Base-by-base conservation (phyloP, 2,888 invertebrate species). In the Lasius platythorax region DNA sequence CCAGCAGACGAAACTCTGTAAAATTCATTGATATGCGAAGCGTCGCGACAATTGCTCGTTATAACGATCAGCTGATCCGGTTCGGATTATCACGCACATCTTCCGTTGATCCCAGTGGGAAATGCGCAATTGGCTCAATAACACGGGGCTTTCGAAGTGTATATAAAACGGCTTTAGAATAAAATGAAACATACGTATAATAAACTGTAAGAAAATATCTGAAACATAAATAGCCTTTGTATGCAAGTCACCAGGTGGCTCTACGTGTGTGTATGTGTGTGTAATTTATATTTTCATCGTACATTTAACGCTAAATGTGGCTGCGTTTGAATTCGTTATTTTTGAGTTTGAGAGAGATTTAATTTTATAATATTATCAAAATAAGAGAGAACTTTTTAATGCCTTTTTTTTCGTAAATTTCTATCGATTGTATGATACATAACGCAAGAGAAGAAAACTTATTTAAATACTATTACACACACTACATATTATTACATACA, bases 21-120 rank as follows among this genome's bases (percentile, higher is more conserved):
- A 76, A 66, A 53, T 28, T 67, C 28, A 37, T 37, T 37, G 50
- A 76, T 66, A 11, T 37, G 8, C 12, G 28, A 37, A 67, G 37
- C 3, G 18, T 6, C 11, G 50, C 67, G 66, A 76, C 37, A 67
- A 23, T 76, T 18, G 18, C 8, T 12, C 23, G 6, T 30, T 30
- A 15, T 46, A 75, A 50, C 50, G 30, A 75, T 63, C 50, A 53
- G 28, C n/a, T 53, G 37, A 76, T 76, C 53, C 37, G 37, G 4
- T 76, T 50, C n/a, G 30, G 37, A 50, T 76, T 40, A 67, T 15
- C 43, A n/a, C 3, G 12, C 9, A 68, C 28, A 53, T 68, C n/a
- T 66, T 50, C 18, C 6, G 46, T 37, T 33, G 4, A 63, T 61
- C 3, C n/a, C 11, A 66, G 8, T 66, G 23, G 46, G n/a, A 75